Conservation (phyloP, 2,888 invertebrate genomes). For the Altica lythri region DNA sequence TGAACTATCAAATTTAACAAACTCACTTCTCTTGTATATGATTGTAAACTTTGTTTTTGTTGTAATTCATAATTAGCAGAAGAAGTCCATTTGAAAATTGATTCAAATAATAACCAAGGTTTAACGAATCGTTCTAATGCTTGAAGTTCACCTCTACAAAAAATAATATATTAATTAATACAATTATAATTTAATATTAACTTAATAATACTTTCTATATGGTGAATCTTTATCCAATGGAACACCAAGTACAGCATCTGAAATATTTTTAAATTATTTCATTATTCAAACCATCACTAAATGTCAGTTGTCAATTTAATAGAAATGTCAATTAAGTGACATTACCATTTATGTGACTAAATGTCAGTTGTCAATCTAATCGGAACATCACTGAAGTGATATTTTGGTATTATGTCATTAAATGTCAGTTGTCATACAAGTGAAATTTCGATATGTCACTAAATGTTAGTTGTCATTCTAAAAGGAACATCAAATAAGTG, state of each 20-base stretch:
- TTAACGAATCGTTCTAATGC: slow-evolving; percentile 59
- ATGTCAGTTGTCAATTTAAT: too few relatives aligned
- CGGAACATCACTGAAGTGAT: too few relatives aligned
- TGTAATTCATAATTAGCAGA: slow-evolving; percentile 59
- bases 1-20: too few relatives aligned
- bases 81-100: slow-evolving; percentile 61
- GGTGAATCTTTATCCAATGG: slow-evolving; percentile 59
- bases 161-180: not conserved
- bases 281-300: too few relatives aligned
- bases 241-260: slow-evolving; percentile 63
- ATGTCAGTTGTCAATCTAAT: too few relatives aligned
- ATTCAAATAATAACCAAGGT: slow-evolving; percentile 64
- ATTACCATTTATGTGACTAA: too few relatives aligned
- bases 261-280: slow-evolving; percentile 30
- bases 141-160: slow-evolving; percentile 61
- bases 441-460: too few relatives aligned
- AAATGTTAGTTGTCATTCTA: too few relatives aligned
- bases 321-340: too few relatives aligned
- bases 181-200: not conserved
- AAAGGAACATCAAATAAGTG: too few relatives aligned
- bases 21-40: slow-evolving; percentile 57
- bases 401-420: not conserved
- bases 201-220: slow-evolving; percentile 64
- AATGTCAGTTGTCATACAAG: too few relatives aligned
- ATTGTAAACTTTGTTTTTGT: slow-evolving; percentile 59